Conservation (phyloP, 2,797 vertebrate species). For the Melanogrammus aeglefinus region DNA sequence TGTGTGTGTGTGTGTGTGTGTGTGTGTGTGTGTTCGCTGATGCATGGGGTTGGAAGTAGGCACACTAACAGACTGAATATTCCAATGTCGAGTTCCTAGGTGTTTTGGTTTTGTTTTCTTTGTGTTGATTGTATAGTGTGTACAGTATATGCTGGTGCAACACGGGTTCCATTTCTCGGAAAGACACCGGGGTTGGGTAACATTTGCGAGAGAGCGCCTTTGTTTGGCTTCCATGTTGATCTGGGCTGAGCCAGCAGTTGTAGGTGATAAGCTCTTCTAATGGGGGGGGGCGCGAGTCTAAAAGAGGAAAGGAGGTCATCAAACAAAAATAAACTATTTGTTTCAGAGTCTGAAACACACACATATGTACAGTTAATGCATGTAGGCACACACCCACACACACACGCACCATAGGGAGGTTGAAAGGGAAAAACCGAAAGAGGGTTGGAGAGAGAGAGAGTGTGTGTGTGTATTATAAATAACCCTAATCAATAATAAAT, state of each 20-base stretch:
- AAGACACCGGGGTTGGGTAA: neutral
- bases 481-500: slow-evolving; percentile 78
- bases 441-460: neutral
- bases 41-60: no score
- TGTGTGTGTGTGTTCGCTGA: neutral
- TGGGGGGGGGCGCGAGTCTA: neutral
- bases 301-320: neutral
- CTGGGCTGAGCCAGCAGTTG: neutral
- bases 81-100: neutral
- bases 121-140: neutral
- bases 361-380: neutral
- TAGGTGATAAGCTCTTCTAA: neutral
- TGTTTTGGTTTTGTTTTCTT: neutral
- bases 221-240: neutral
- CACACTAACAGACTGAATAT: no score
- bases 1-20: neutral
- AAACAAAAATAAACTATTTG: neutral
- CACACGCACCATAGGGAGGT: neutral
- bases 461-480: slow-evolving; percentile 72
- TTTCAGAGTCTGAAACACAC: no score
- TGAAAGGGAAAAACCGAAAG: neutral
- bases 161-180: neutral
- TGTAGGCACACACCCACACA: neutral
- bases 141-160: neutral
- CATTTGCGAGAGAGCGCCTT: neutral